These are phyloP conservation scores for Turritopsis rubra DNA, from an alignment of 30 jellyfish, hydroid and myxozoan species.

Conservation along the genomic window DNA sequence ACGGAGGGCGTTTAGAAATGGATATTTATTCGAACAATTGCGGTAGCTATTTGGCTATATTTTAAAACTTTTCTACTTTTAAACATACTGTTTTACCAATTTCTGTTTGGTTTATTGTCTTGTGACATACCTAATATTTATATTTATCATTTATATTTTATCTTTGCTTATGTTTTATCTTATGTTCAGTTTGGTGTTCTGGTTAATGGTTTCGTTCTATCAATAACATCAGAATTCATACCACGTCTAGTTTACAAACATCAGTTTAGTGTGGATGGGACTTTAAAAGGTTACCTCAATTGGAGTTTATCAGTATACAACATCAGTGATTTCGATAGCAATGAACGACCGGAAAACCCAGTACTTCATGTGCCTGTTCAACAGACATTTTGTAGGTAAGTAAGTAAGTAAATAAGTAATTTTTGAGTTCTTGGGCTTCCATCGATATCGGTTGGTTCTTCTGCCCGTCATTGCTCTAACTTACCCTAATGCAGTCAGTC, in stretches of 20 bases:
- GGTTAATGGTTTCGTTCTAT: constrained; percentile 47
- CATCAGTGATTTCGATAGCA: constrained; percentile 20
- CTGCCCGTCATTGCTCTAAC: no score
- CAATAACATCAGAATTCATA: constrained; percentile 50
- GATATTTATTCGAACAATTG: no score
- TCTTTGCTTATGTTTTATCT: background rate
- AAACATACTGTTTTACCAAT: no score
- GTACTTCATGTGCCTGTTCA: background rate
- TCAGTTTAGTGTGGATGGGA: constrained; percentile 41
- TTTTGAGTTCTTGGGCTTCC: no score
- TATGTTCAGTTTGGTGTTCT: constrained; percentile 42
- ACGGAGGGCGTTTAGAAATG: no score
- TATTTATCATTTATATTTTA: no score
- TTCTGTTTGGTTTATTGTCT: no score
- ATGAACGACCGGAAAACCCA: constrained; percentile 31
- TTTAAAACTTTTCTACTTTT: no score
- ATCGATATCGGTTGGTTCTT: no score
- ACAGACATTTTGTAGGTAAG: constrained; percentile 21
- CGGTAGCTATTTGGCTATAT: no score
- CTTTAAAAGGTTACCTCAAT: constrained; percentile 45
- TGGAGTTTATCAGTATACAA: constrained; percentile 43
- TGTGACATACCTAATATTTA: no score
- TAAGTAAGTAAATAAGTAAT: background rate
- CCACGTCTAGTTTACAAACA: constrained; percentile 46
- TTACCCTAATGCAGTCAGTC: no score